Percentiles rank a stretch among this genome's conserved stretches.
Evolutionary conservation across 1,140 invertebrate genomes (phyloP).

Genomic region (Palaemon carinicauda): DNA sequence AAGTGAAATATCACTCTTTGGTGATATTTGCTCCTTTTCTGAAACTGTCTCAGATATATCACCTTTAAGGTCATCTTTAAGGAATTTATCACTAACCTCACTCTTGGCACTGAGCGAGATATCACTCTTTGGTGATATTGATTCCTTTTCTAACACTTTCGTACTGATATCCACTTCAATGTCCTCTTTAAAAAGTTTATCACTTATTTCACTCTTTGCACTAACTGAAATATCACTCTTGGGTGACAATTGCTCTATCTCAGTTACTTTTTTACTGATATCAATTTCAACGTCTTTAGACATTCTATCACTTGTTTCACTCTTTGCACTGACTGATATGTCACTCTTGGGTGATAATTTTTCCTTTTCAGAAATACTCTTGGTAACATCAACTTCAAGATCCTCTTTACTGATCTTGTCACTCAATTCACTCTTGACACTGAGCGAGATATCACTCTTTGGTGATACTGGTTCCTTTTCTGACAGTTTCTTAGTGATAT

Average conservation of each 20-base stretch:
- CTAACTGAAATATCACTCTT: neutral
- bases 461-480: slow-evolving; percentile 15
- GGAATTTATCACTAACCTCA: neutral
- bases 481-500: slow-evolving; percentile 6
- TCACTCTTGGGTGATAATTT: slow-evolving; percentile 23
- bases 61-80: neutral
- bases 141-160: slow-evolving; percentile 46
- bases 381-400: neutral
- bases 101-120: neutral
- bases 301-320: neutral
- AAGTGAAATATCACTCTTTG: slow-evolving; percentile 14
- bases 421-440: slow-evolving; percentile 19
- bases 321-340: slow-evolving; percentile 6
- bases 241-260: neutral
- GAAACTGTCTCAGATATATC: neutral
- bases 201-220: neutral
- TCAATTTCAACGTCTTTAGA: too few species aligned
- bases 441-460: neutral
- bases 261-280: slow-evolving; percentile 59
- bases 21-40: slow-evolving; percentile 51
- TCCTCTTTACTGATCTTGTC: neutral
- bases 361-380: neutral
- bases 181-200: too few species aligned
- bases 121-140: neutral
- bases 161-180: slow-evolving; percentile 18